Base-by-base conservation (phyloP, 2,888 invertebrate species). In the Ommatoiulus sabulosus region DNA sequence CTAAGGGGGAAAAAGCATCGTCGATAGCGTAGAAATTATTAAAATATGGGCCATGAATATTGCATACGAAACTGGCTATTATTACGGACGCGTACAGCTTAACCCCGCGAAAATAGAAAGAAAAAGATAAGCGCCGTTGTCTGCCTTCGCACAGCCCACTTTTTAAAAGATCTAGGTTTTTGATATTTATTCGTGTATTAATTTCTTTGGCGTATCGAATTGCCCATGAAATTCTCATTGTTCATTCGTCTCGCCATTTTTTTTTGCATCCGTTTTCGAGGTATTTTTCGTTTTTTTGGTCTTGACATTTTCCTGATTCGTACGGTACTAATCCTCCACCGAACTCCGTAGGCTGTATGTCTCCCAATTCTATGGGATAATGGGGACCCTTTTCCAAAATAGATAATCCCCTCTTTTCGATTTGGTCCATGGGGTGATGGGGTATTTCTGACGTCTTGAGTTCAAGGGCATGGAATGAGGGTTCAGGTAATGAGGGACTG, bases 11-110 rank as follows among this genome's bases (percentile, higher is more conserved):
- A 10, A 52, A 15, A 52, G 12, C 52, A 8, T 46, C 46, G 46
- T 7, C 8, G 46, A 46, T 46, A 46, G 46, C 46, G 46, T 5
- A 46, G 12, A 63, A 63, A 63, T 10, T n/a, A 63, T 63, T 6
- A 63, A 63, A 63, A 63, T 63, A 63, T 63, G 63, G 63, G 63
- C 63, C 63, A 63, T 63, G 63, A 63, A 63, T 63, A 63, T 63
- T 63, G 17, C 63, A n/a, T 63, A 63, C 4, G 20, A 17, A 63
- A 5, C 17, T 6, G n/a, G 3, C 63, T 63, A 12, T 63, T 63
- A 63, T 63, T 63, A 63, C 7, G 20, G 6, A 46, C n/a, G 52
- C 63, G 2, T n/a, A n/a, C 63, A 63, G 63, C 20, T 63, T 63
- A 63, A n/a, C n/a, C 63, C 63, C 63, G n/a, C 20, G 2, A 63